These are phyloP conservation scores for Cylas formicarius DNA, from an alignment of 1,140 invertebrate species.

Conservation along the genomic window DNA sequence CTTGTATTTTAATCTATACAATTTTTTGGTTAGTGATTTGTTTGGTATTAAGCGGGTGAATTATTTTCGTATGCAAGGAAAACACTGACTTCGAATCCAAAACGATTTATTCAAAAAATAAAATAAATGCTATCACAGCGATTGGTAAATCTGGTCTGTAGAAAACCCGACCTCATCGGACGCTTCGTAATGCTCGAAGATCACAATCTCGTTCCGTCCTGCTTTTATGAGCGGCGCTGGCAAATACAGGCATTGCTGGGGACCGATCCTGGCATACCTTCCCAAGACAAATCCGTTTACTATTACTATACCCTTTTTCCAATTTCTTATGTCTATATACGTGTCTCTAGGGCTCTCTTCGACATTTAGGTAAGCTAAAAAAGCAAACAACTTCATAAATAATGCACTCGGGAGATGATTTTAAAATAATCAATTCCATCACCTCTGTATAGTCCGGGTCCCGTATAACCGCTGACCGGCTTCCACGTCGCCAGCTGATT, in stretches of 20 bases:
- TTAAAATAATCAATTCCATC: conserved; percentile 16
- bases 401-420: too few relatives aligned
- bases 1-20: too few relatives aligned
- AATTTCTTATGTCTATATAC: conserved; percentile 42
- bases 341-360: conserved; percentile 31
- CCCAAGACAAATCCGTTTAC: conserved; percentile 61
- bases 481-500: conserved; percentile 25
- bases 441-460: conserved; percentile 36
- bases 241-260: conserved; percentile 52
- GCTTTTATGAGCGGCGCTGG: conserved; percentile 49
- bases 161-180: conserved; percentile 21
- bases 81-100: too few relatives aligned
- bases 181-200: conserved; percentile 39
- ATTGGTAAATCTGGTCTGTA: conserved; percentile 26
- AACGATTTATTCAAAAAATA: too few relatives aligned
- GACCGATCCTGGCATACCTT: conserved; percentile 50
- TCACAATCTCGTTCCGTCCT: conserved; percentile 45
- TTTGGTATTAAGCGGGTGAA: too few relatives aligned
- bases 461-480: conserved; percentile 4
- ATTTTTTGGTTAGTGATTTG: too few relatives aligned
- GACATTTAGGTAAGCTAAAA: too few relatives aligned
- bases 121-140: too few relatives aligned
- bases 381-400: too few relatives aligned
- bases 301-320: conserved; percentile 54
- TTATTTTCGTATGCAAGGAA: too few relatives aligned